These are phyloP conservation scores for Cryptotis parvus DNA, from an alignment of 2,113 vertebrate species.

Conservation along the genomic window DNA sequence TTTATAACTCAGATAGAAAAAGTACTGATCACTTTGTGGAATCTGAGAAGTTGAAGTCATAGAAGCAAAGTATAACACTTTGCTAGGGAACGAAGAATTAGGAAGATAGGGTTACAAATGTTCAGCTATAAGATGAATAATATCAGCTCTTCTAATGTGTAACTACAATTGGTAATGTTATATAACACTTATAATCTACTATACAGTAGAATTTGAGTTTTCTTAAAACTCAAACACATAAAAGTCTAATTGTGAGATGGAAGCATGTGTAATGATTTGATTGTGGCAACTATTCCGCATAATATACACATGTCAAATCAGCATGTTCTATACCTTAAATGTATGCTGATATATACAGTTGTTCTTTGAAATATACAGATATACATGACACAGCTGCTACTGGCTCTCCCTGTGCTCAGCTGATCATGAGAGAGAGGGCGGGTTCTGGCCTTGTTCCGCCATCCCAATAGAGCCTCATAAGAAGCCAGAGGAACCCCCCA, in stretches of 20 bases:
- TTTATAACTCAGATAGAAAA: background rate
- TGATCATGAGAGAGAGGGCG: no score
- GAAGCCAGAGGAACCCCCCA: no score
- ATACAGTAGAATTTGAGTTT: background rate
- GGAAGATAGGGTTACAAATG: background rate
- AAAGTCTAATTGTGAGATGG: background rate
- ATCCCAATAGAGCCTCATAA: no score
- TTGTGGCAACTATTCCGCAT: background rate
- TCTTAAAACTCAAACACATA: background rate
- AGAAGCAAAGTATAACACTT: background rate
- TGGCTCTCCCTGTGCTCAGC: no score
- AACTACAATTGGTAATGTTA: background rate
- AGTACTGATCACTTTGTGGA: background rate
- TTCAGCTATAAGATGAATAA: background rate
- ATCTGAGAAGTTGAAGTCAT: background rate
- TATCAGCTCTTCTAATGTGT: background rate
- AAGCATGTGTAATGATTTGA: background rate
- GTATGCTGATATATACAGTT: no score
- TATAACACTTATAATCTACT: background rate
- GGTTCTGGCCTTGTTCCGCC: no score
- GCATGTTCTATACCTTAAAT: background rate
- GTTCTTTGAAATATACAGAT: no score
- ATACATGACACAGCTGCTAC: no score
- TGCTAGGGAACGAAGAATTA: background rate
- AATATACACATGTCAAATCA: background rate